Conservation (phyloP, 1,140 invertebrate genomes). For the Triops longicaudatus region DNA sequence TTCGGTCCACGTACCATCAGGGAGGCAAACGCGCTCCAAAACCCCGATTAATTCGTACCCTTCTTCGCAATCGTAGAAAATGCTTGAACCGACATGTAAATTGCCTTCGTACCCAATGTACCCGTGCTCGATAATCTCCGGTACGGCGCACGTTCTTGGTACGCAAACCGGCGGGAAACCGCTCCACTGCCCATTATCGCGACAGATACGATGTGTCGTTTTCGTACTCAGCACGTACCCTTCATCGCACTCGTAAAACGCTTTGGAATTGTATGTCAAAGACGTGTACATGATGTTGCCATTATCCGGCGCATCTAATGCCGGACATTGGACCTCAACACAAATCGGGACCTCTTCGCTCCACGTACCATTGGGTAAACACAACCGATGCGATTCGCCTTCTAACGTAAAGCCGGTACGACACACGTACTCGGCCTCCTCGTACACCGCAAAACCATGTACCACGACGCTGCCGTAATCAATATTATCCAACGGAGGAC, state of each 20-base stretch:
- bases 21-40: constrained; percentile 36
- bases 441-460: constrained; percentile 30
- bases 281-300: constrained; percentile 21
- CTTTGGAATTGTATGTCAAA: constrained; percentile 27
- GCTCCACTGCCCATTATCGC: constrained; percentile 32
- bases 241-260: constrained; percentile 37
- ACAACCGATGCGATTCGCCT: constrained; percentile 27
- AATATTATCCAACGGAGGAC: constrained; percentile 25
- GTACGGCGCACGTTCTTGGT: constrained; percentile 28
- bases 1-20: constrained; percentile 39
- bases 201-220: constrained; percentile 29
- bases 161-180: constrained; percentile 27
- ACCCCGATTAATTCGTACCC: constrained; percentile 40
- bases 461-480: constrained; percentile 25
- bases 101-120: constrained; percentile 28
- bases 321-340: constrained; percentile 23
- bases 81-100: constrained; percentile 29
- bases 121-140: constrained; percentile 33
- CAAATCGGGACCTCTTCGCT: constrained; percentile 31
- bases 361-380: constrained; percentile 31
- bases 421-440: constrained; percentile 31
- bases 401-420: constrained; percentile 33
- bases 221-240: constrained; percentile 36
- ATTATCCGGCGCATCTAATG: constrained; percentile 13
- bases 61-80: constrained; percentile 39